Conservation (phyloP, 2,113 vertebrate genomes). For the Clarias macrocephalus region DNA sequence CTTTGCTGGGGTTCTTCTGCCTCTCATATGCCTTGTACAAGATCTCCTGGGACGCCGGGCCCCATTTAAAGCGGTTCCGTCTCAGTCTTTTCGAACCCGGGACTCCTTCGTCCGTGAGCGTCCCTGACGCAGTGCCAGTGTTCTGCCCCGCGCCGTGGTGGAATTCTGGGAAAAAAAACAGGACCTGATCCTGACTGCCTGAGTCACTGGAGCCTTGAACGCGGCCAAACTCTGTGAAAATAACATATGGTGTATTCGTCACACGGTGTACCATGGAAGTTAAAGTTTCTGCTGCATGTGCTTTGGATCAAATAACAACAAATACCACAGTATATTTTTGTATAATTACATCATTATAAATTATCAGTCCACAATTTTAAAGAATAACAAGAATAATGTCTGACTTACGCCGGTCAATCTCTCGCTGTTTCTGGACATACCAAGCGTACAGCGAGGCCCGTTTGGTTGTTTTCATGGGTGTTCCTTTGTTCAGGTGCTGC, state of each 20-base stretch:
- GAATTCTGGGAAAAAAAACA: constrained; percentile 99
- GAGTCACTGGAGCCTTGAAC: constrained; percentile 90
- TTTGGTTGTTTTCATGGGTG: constrained; percentile 98
- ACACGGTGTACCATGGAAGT: constrained; percentile 41
- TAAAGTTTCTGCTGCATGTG: neutral
- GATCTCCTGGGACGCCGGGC: constrained; percentile 97
- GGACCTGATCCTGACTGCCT: constrained; percentile 96
- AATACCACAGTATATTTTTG: neutral
- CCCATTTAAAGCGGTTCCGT: constrained; percentile 99
- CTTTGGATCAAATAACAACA: neutral
- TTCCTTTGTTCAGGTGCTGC: constrained; percentile 99
- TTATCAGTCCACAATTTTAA: neutral
- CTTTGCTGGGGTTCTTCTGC: constrained; percentile 99
- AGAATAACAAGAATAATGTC: neutral
- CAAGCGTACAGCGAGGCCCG: constrained; percentile 96
- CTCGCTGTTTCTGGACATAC: constrained; percentile 98
- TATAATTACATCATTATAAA: neutral
- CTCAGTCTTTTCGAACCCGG: constrained; percentile 96
- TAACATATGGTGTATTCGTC: constrained; percentile 41
- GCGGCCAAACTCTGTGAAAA: constrained; percentile 98
- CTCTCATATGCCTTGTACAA: constrained; percentile 98
- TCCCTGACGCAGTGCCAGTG: constrained; percentile 65
- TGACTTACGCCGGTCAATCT: constrained; percentile 97
- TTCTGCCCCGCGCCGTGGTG: constrained; percentile 84
- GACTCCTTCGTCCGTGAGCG: constrained; percentile 82